Evolutionary conservation across 2,888 invertebrate genomes (phyloP).

Genomic region (Drosophila multiciliata): DNA sequence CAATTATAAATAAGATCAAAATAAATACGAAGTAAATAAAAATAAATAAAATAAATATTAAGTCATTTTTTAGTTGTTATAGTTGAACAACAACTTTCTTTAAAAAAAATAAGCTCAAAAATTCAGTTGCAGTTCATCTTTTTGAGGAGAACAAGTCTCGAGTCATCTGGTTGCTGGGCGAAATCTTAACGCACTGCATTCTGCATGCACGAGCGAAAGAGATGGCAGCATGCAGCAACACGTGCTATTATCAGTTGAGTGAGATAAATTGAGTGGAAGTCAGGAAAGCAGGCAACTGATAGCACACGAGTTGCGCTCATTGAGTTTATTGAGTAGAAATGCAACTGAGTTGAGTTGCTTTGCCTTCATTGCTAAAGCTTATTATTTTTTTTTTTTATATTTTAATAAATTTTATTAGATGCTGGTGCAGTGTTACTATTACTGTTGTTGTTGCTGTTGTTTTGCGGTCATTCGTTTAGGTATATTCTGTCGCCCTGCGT

Average conservation of each 20-base stretch:
- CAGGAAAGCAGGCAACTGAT: constrained; percentile 38
- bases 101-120: not conserved
- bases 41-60: not conserved
- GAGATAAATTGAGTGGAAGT: constrained; percentile 34
- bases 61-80: not conserved
- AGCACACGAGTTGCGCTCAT: constrained; percentile 41
- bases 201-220: constrained; percentile 43
- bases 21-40: constrained; percentile 5
- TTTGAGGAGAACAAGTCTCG: not conserved
- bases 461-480: constrained; percentile 56
- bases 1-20: constrained; percentile 21
- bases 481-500: constrained; percentile 35
- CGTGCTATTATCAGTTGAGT: constrained; percentile 79
- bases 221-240: constrained; percentile 71
- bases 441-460: constrained; percentile 24
- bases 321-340: constrained; percentile 2
- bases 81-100: not conserved
- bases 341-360: constrained; percentile 6
- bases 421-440: constrained; percentile 58
- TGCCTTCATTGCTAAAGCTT: constrained; percentile 19
- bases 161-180: not conserved
- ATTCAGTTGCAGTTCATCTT: not conserved
- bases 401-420: constrained; percentile 62
- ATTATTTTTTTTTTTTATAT: constrained; percentile 38
- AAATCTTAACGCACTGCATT: constrained; percentile 7